These are phyloP conservation scores for Ateles fusciceps DNA, from an alignment of 2,797 vertebrate genomes.

Conservation along the genomic window DNA sequence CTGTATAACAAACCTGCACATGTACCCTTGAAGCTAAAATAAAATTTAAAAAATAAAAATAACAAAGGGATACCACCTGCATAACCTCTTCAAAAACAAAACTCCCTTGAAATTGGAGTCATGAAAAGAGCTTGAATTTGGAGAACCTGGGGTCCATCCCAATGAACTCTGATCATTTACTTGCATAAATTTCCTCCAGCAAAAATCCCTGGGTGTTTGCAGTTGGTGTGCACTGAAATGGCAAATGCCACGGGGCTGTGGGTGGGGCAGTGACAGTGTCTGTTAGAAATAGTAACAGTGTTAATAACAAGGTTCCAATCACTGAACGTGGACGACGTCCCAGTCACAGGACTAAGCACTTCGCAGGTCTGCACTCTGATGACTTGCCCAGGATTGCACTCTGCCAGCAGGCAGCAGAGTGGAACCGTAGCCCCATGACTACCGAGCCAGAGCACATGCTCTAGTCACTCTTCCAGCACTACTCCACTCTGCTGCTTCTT, in stretches of 20 bases:
- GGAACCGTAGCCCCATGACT: accelerated
- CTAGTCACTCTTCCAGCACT: accelerated
- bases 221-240: not conserved
- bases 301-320: not conserved
- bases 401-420: not conserved
- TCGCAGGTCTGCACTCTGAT: not conserved
- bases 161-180: not conserved
- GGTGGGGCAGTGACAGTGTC: not conserved
- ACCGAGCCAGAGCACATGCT: not conserved
- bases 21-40: not conserved
- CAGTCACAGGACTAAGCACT: not conserved
- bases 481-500: not conserved
- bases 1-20: not conserved
- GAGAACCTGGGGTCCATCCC: not conserved
- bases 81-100: not conserved
- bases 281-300: not conserved
- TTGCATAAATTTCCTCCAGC: not conserved
- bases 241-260: not conserved
- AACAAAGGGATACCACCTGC: not conserved
- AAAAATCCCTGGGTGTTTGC: not conserved
- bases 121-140: not conserved
- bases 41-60: not conserved
- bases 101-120: not conserved
- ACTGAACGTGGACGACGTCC: accelerated
- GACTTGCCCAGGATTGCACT: not conserved